These are phyloP conservation scores for Odontothrips loti DNA, from an alignment of 2,888 invertebrate genomes.

Conservation along the genomic window DNA sequence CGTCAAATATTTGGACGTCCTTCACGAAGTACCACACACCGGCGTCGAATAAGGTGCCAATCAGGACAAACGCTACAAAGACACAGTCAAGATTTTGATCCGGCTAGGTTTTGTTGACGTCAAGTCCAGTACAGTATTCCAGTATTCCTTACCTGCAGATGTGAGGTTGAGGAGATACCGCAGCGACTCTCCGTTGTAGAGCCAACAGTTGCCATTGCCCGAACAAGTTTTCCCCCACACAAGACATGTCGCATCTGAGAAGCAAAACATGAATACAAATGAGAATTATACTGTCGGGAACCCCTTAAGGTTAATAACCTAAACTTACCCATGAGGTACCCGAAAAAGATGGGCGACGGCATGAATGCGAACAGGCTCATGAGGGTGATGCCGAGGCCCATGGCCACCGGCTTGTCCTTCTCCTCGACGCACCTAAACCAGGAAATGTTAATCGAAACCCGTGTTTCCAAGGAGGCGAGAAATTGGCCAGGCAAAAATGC, in stretches of 20 bases:
- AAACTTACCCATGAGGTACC: conserved; percentile 61
- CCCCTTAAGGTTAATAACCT: neutral
- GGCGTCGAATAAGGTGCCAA: conserved; percentile 62
- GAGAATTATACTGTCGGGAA: no score
- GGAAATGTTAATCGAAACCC: neutral
- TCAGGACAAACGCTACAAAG: conserved; percentile 52
- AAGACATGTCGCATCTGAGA: conserved; percentile 59
- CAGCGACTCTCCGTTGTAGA: conserved; percentile 62
- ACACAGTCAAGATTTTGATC: conserved; percentile 5
- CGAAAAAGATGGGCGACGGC: conserved; percentile 72
- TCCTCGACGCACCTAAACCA: conserved; percentile 61
- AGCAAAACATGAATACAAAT: conserved; percentile 30
- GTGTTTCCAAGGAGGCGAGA: neutral
- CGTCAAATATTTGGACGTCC: conserved; percentile 64
- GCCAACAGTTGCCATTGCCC: conserved; percentile 68
- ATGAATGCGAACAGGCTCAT: conserved; percentile 68
- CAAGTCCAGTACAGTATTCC: neutral
- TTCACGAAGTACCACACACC: conserved; percentile 67
- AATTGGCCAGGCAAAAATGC: no score
- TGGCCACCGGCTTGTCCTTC: conserved; percentile 66
- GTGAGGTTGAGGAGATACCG: conserved; percentile 62
- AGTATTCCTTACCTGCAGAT: conserved; percentile 50
- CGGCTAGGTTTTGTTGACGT: conserved; percentile 1
- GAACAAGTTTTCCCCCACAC: conserved; percentile 71
- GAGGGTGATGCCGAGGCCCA: conserved; percentile 65